Evolutionary conservation across 1,140 invertebrate genomes (phyloP).

Genomic region (Leptonema lineaticorne): DNA sequence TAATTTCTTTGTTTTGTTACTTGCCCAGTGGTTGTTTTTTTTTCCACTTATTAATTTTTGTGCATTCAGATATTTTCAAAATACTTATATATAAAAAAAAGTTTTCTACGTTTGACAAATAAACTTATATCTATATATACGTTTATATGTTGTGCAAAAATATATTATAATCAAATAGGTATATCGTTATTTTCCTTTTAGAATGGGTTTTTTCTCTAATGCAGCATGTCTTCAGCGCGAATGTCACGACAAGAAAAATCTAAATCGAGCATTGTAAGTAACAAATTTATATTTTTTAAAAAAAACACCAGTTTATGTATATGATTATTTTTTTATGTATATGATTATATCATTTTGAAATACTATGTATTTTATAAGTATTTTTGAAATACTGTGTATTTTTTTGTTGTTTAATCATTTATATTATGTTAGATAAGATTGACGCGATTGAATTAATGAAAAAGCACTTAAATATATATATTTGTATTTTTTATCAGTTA

Average conservation of each 20-base stretch:
- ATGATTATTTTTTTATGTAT: not conserved
- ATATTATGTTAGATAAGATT: not conserved
- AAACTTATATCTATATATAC: not conserved
- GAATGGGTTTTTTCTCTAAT: conserved; percentile 52
- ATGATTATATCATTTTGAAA: too few relatives aligned
- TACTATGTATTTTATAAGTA: not conserved
- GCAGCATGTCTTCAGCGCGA: conserved; percentile 45
- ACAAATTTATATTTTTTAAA: conserved; percentile 20
- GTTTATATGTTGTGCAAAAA: not conserved
- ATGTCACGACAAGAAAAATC: conserved; percentile 57
- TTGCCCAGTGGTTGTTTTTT: too few relatives aligned
- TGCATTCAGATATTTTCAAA: too few relatives aligned
- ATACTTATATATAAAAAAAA: too few relatives aligned
- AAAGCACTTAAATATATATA: not conserved
- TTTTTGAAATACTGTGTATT: conserved; percentile 8
- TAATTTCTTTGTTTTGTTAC: too few relatives aligned
- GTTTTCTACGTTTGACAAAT: not conserved
- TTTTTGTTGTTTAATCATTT: not conserved
- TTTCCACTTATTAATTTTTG: too few relatives aligned
- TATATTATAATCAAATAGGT: not conserved
- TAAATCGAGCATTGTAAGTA: conserved; percentile 56
- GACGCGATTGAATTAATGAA: not conserved
- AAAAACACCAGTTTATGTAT: not conserved
- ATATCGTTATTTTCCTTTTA: conserved; percentile 43
- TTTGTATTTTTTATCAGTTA: conserved; percentile 2